Evolutionary conservation across 2,113 vertebrate species (phyloP).

Genomic region (Chamaetylas fuelleborni): DNA sequence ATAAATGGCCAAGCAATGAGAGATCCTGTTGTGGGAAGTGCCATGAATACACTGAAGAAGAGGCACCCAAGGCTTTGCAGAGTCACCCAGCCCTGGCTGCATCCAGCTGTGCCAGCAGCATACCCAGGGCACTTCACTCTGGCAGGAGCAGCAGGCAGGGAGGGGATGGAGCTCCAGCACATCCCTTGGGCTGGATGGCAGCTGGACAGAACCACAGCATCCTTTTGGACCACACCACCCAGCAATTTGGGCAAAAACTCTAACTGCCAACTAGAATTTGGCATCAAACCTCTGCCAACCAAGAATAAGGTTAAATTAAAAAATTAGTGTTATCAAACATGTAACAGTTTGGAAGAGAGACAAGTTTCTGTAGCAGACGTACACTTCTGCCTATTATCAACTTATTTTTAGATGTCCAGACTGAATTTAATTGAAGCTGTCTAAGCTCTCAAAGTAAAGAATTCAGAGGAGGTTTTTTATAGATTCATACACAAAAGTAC

Average conservation of each 20-base stretch:
- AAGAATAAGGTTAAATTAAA: not conserved
- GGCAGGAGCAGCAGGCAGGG: not conserved
- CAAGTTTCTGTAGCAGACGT: not conserved
- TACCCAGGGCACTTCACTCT: not conserved
- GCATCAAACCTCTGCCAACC: not conserved
- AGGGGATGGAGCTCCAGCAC: not conserved
- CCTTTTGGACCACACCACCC: not conserved
- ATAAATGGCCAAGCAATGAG: not conserved
- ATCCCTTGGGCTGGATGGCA: not conserved
- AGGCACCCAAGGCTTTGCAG: not conserved
- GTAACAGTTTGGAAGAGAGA: not conserved
- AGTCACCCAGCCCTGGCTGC: not conserved
- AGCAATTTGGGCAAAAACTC: not conserved
- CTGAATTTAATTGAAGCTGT: constrained; percentile 16
- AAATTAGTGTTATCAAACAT: not conserved
- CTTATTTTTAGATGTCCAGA: constrained; percentile 34
- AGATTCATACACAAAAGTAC: constrained; percentile 13
- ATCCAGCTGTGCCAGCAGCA: not conserved
- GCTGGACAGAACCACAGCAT: not conserved
- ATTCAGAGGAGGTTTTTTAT: not conserved
- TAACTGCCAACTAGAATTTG: not conserved
- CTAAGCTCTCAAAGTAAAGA: constrained; percentile 11
- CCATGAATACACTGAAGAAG: not conserved
- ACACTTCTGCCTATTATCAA: not conserved
- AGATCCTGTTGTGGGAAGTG: not conserved